phyloP scores from a whole-genome alignment of 2,888 invertebrate species.

The Leptura quadrifasciata region DNA sequence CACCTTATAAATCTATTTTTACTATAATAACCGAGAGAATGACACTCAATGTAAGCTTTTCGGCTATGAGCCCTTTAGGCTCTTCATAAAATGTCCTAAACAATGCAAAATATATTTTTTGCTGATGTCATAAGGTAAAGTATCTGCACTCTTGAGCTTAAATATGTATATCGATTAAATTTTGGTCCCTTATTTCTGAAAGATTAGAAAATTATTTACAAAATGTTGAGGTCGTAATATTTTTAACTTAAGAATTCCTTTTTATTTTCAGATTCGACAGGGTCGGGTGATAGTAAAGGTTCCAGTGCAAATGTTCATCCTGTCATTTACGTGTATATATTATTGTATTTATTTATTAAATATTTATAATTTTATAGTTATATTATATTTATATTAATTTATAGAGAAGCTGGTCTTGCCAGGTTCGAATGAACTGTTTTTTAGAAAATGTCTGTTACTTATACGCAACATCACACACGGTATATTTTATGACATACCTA shows the following conservation, averaged over 20 bases:
- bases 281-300: conserved; percentile 38
- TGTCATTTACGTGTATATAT: conserved; percentile 41
- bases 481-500: conserved; percentile 26
- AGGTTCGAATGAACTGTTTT: conserved; percentile 35
- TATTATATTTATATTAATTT: conserved; percentile 41
- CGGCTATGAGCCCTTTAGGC: not conserved
- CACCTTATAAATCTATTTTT: not conserved
- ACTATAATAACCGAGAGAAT: not conserved
- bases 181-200: not conserved
- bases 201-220: too few relatives aligned
- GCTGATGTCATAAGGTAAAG: not conserved
- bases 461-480: conserved; percentile 38
- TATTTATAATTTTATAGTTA: conserved; percentile 40
- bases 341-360: conserved; percentile 44
- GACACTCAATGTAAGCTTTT: not conserved
- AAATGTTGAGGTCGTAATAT: too few relatives aligned
- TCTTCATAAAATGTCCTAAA: not conserved
- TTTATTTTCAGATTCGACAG: conserved; percentile 56
- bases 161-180: not conserved
- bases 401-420: conserved; percentile 47
- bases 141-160: not conserved
- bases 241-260: conserved; percentile 10
- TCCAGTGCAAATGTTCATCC: conserved; percentile 15
- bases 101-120: not conserved
- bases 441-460: conserved; percentile 34